Evolutionary conservation across 2,888 invertebrate species (phyloP).

Genomic region (Andrena fulva): DNA sequence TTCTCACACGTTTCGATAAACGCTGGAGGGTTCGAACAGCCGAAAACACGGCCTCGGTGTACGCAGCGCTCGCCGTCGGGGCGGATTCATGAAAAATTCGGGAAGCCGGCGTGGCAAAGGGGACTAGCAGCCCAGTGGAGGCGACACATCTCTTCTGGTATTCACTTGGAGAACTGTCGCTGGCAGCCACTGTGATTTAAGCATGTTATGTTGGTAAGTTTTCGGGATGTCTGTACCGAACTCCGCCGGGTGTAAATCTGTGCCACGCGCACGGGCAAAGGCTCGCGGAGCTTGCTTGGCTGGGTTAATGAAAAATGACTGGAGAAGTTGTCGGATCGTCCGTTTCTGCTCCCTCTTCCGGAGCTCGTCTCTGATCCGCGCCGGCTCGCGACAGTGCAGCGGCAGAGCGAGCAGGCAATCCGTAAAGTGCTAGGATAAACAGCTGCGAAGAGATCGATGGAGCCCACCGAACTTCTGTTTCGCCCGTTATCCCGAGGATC

Average conservation of each 20-base stretch:
- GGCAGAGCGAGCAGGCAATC: conserved; percentile 24
- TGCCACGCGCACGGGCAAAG: conserved; percentile 14
- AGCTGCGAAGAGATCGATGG: conserved; percentile 20
- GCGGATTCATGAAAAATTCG: conserved; percentile 3
- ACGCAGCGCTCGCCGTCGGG: background rate
- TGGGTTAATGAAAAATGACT: conserved; percentile 70
- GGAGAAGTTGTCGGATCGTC: conserved; percentile 59
- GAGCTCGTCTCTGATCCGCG: conserved; percentile 21
- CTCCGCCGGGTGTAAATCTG: conserved; percentile 12
- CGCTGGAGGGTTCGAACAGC: background rate
- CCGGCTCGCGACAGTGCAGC: conserved; percentile 18
- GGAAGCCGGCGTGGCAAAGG: background rate
- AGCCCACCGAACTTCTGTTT: conserved; percentile 1
- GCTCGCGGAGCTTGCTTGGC: background rate
- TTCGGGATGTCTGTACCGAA: conserved; percentile 9
- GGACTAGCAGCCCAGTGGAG: too few relatives aligned
- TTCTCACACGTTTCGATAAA: conserved; percentile 9
- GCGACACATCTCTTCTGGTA: background rate
- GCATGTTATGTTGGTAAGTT: conserved; percentile 5
- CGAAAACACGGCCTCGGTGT: conserved; percentile 1
- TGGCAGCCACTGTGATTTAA: background rate
- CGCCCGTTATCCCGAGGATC: background rate
- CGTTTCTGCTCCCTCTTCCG: conserved; percentile 24
- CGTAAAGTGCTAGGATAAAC: conserved; percentile 40
- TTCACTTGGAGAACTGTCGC: background rate